Conservation (phyloP, 2,797 vertebrate genomes). For the Delichon dasypus region DNA sequence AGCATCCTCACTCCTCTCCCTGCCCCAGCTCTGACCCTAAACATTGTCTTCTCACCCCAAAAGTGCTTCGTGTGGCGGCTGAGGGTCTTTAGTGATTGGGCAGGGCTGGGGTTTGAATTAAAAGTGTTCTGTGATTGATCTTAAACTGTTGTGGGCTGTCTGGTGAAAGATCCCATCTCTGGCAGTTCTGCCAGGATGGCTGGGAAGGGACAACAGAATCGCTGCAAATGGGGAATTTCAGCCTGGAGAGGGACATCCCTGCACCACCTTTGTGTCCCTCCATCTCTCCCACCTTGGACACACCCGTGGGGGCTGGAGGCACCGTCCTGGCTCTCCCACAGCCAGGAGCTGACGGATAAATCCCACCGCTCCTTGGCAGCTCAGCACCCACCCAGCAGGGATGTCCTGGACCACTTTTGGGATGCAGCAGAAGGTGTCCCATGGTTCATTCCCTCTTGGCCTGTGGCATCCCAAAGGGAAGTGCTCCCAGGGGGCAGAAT, state of each 20-base stretch:
- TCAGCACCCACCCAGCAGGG: not conserved
- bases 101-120: not conserved
- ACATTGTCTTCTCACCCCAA: rapidly evolving
- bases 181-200: not conserved
- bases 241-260: not conserved
- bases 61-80: rapidly evolving
- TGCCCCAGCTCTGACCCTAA: not conserved
- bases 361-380: not conserved
- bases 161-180: not conserved
- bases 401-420: rapidly evolving
- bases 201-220: not conserved
- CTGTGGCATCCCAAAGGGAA: not conserved
- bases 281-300: rapidly evolving
- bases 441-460: rapidly evolving
- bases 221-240: too few relatives aligned
- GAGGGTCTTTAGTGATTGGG: rapidly evolving
- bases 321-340: not conserved
- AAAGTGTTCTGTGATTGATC: not conserved
- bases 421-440: not conserved
- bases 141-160: not conserved
- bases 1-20: rapidly evolving
- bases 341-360: not conserved
- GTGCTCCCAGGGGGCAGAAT: too few relatives aligned
- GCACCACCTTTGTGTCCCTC: not conserved
- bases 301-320: rapidly evolving